Base-by-base conservation (phyloP, 2,797 vertebrate genomes). In the Tamandua tetradactyla region DNA sequence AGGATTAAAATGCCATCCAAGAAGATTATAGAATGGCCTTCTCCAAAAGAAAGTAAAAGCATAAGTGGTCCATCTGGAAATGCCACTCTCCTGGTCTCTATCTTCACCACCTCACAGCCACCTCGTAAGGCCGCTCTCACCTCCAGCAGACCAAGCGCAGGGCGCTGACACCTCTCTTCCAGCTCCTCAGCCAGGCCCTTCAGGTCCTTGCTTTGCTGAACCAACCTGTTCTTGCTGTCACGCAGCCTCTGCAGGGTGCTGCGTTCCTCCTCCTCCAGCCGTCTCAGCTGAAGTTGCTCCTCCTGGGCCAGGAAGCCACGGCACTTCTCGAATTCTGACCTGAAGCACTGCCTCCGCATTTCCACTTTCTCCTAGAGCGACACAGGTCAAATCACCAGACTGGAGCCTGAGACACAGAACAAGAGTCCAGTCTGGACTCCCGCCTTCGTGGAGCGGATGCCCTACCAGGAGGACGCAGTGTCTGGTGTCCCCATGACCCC, bases 311-410 rank as follows among this genome's bases (percentile, higher is more conserved):
- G 96, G 25, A 98, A 96, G 32, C 96, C 96, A 9, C 98, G 96
- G 8, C 98, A 94, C 89, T 98, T 98, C 91, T 98, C 98, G 2
- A 98, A 98, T 89, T 98, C 98, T 0, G 94, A 84, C 14, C 97
- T 72, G 83, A 98, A 97, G 35, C 64, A 93, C 81, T 98, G 98
- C 9, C 97, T 88, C 68, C 97, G 97, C 4, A 47, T 96, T 81
- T 98, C 98, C 76, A 98, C 97, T 0, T 59, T 88, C 40, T 98
- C 98, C 98, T 98, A 96, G 23, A 8, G 81, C 52, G 42, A 97
- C 92, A 71, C 27, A 64, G 22, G 9, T 37, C 30, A 10, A 7
- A 42, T 11, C 42, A 17, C 0, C 0, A 72, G 30, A 7, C 0
- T 0, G 1, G 12, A 1, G 15, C 72, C 47, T 55, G 22, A 52